Evolutionary conservation across 2,797 vertebrate species (phyloP), one percentile per base, ranked within the genome.

Genomic region (Aldrovandia affinis): DNA sequence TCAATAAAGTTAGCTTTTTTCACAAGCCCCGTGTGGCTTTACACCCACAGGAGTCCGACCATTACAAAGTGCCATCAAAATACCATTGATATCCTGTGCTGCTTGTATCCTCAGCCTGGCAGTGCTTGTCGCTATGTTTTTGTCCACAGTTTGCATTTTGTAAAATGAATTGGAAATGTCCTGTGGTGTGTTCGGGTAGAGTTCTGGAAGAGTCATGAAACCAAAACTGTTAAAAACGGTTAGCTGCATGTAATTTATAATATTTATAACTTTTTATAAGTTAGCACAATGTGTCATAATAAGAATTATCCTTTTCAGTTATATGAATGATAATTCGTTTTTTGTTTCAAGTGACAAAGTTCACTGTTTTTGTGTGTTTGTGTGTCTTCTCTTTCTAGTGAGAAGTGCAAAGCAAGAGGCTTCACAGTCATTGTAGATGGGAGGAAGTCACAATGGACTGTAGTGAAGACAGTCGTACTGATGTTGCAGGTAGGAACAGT

Each of bases 391-490:
- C 88, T 78, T 92, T 94, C 81, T 85, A 99, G 98, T 93, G 97
- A 98, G 86, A 99, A 99, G 85, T 99, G 98, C 91, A 99, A 99
- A 92, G 97, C 98, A 83, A 96, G 98, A 85, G 98, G 98, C 86
- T 99, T 99, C 94, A 99, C 98, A 0, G 98, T 99, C 83, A 99
- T 99, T 82, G 98, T 99, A 88, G 98, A 99, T 63, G 98, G 98
- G 75, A 96, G 98, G 83, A 99, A 97, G 90, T 99, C 98, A 85
- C 98, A 98, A 87, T 99, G 98, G 98, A 99, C 98, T 9, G 96
- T 98, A 63, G 98, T 99, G 83, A 99, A 99, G 95, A 99, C 98
- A 0, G 98, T 99, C 84, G 98, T 99, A 85, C 94, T 99, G 89
- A 99, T 99, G 98, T 89, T 99, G 79, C 98, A 99, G 98, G 98